Evolutionary conservation across 2,888 invertebrate species (phyloP).

Genomic region (Trilocha varians): DNA sequence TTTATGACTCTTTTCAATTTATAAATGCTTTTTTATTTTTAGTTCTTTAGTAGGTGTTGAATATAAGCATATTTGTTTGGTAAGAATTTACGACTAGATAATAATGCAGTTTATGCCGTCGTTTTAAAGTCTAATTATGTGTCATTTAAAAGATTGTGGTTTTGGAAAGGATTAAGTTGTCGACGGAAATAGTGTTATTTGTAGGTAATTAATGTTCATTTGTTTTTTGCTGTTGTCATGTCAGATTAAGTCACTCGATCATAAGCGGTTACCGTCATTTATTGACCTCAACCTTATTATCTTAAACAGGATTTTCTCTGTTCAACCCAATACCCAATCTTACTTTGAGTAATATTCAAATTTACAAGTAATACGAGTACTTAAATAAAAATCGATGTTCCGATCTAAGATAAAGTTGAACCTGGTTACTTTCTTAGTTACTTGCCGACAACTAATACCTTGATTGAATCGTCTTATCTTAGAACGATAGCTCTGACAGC

Average conservation of each 20-base stretch:
- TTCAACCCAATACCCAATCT: constrained; percentile 31
- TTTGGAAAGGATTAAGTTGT: too few relatives aligned
- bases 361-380: too few relatives aligned
- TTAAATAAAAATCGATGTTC: not conserved
- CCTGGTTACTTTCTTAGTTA: not conserved
- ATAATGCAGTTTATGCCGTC: too few relatives aligned
- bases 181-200: too few relatives aligned
- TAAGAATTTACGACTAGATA: not conserved
- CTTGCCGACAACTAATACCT: not conserved
- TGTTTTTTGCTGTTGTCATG: too few relatives aligned
- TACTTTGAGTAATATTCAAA: constrained; percentile 11
- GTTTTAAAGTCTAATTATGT: too few relatives aligned
- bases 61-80: not conserved
- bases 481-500: not conserved
- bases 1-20: constrained; percentile 17
- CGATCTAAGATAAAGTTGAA: not conserved
- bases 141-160: too few relatives aligned
- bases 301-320: too few relatives aligned
- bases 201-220: too few relatives aligned
- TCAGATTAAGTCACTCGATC: too few relatives aligned
- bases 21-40: constrained; percentile 23
- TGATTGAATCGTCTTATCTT: not conserved
- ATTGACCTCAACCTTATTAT: too few relatives aligned
- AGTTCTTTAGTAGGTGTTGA: not conserved
- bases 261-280: too few relatives aligned